These are phyloP conservation scores for Ornithoptera alexandrae DNA, from an alignment of 2,888 invertebrate genomes.

Conservation along the genomic window DNA sequence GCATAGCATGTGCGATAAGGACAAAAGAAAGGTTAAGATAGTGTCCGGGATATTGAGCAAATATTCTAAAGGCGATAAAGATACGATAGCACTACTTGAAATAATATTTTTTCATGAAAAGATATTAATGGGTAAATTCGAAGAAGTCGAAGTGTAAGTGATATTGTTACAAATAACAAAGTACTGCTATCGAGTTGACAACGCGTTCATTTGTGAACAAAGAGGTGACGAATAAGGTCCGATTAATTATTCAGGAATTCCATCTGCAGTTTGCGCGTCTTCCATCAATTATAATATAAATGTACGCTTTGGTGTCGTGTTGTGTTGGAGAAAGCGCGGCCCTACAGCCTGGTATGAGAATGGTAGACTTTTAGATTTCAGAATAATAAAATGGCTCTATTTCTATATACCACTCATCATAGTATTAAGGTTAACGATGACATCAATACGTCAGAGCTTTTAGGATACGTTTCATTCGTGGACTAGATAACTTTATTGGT, in stretches of 20 bases:
- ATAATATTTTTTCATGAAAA: background rate
- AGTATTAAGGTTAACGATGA: conserved; percentile 13
- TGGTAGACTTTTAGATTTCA: background rate
- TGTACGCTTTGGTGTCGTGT: background rate
- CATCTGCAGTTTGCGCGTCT: conserved; percentile 7
- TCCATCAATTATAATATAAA: background rate
- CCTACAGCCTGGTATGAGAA: background rate
- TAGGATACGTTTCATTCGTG: conserved; percentile 1
- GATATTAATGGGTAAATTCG: background rate
- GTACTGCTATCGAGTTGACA: conserved; percentile 6
- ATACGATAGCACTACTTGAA: background rate
- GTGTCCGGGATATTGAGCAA: background rate
- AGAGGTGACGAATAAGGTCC: conserved; percentile 14
- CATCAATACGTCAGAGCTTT: background rate
- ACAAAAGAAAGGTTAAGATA: background rate
- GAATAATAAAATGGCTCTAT: conserved; percentile 1
- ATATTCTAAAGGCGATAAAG: background rate
- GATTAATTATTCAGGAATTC: conserved; percentile 20
- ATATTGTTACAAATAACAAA: conserved; percentile 18
- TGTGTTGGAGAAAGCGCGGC: background rate
- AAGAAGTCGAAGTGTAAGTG: conserved; percentile 9
- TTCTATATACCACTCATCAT: background rate
- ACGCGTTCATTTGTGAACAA: conserved; percentile 17
- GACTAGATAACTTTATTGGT: background rate
- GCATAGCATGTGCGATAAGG: background rate